These are phyloP conservation scores for Hirtodrosophila duncani DNA, from an alignment of 2,888 invertebrate species.

Conservation along the genomic window DNA sequence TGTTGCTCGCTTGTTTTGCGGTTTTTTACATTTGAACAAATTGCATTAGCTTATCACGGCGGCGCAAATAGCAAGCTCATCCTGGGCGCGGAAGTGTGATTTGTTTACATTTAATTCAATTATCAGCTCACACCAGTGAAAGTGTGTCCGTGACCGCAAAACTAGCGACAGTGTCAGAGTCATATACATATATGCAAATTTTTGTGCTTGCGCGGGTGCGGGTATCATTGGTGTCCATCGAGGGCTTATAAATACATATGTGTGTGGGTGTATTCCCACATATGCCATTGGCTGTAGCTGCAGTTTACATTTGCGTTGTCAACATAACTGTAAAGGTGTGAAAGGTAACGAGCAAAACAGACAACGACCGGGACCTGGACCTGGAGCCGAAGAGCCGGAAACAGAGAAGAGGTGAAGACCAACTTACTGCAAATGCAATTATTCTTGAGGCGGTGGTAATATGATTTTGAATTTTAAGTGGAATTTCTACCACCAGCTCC, in stretches of 20 bases:
- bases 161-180: too few species aligned
- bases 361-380: too few species aligned
- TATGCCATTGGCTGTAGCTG: constrained; percentile 22
- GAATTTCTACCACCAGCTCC: constrained; percentile 1
- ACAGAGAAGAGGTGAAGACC: too few species aligned
- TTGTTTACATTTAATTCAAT: constrained; percentile 53
- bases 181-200: too few species aligned
- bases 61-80: constrained; percentile 21
- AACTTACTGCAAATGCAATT: constrained; percentile 28
- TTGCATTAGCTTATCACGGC: constrained; percentile 33
- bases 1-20: constrained; percentile 8
- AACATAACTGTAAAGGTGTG: constrained; percentile 41
- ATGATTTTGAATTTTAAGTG: constrained; percentile 9
- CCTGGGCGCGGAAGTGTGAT: constrained; percentile 23
- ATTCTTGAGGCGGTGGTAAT: constrained; percentile 29
- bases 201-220: constrained; percentile 29
- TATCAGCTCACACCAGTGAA: constrained; percentile 1
- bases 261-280: constrained; percentile 24
- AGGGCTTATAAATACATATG: background rate
- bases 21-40: constrained; percentile 29
- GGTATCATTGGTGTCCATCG: background rate
- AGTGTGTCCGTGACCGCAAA: constrained; percentile 38
- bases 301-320: constrained; percentile 17
- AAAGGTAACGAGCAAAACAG: constrained; percentile 17
- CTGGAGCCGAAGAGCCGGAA: too few species aligned